Percentiles rank a stretch among this genome's conserved stretches.
Conservation (phyloP, 1,140 invertebrate species). For the Drosophila sp. region DNA sequence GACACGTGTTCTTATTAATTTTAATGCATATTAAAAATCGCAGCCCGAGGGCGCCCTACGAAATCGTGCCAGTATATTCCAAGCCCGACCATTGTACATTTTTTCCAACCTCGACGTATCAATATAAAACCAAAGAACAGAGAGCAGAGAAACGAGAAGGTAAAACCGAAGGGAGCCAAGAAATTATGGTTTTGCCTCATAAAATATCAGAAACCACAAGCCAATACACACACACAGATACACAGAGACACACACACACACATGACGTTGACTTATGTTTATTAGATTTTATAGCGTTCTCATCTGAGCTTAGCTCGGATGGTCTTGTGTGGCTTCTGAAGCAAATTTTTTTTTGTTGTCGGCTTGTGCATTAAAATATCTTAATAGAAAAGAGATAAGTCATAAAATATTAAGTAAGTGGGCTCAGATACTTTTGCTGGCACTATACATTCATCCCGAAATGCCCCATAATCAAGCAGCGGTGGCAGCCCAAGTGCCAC, state of each 20-base stretch:
- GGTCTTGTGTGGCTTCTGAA: constrained; percentile 44
- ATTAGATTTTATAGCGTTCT: constrained; percentile 69
- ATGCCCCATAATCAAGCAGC: constrained; percentile 53
- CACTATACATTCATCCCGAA: not conserved
- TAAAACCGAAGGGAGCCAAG: constrained; percentile 14
- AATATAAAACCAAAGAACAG: constrained; percentile 47
- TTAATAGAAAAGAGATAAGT: constrained; percentile 81
- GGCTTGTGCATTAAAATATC: constrained; percentile 62
- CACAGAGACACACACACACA: constrained; percentile 17
- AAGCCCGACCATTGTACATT: constrained; percentile 37
- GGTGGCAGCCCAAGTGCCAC: constrained; percentile 32
- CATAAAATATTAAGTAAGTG: constrained; percentile 76
- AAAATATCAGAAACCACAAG: constrained; percentile 35
- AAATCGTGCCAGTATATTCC: constrained; percentile 6
- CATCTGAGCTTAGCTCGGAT: constrained; percentile 39
- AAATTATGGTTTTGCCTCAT: constrained; percentile 43
- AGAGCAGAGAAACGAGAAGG: constrained; percentile 21
- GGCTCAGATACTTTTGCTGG: constrained; percentile 19
- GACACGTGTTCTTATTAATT: constrained; percentile 82
- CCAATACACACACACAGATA: constrained; percentile 15
- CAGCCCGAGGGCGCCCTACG: constrained; percentile 36
- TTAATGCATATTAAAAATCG: constrained; percentile 81
- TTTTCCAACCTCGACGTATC: constrained; percentile 47
- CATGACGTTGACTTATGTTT: constrained; percentile 65
- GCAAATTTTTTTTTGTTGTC: constrained; percentile 30